A percentile compares a stretch with the other conserved stretches of the same genome.
These are phyloP conservation scores for Exocentrus adspersus DNA, from an alignment of 2,888 invertebrate species.

Conservation along the genomic window DNA sequence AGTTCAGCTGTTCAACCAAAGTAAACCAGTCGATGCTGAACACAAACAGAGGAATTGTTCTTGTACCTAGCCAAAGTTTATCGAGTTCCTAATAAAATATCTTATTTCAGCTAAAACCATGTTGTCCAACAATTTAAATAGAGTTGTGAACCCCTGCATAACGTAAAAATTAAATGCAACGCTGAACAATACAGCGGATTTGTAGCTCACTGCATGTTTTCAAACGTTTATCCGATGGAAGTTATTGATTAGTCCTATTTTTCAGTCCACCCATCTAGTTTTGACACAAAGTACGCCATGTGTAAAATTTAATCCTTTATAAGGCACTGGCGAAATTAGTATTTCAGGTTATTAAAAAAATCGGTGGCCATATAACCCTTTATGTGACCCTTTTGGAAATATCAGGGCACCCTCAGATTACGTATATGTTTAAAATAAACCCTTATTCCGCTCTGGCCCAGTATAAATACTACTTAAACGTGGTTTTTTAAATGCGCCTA, in stretches of 20 bases:
- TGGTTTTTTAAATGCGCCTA: slow-evolving; percentile 39
- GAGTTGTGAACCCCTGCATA: too few relatives aligned
- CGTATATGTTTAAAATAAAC: slow-evolving; percentile 44
- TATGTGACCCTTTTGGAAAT: slow-evolving; percentile 32
- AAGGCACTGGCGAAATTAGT: slow-evolving; percentile 39
- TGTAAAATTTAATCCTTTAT: slow-evolving; percentile 44
- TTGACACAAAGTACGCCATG: slow-evolving; percentile 42
- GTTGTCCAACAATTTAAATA: too few relatives aligned
- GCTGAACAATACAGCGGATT: neutral
- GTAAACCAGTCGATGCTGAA: too few relatives aligned
- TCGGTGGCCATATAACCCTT: slow-evolving; percentile 43
- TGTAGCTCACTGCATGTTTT: neutral
- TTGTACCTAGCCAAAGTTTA: too few relatives aligned
- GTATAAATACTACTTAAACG: slow-evolving; percentile 44
- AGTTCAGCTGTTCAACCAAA: too few relatives aligned
- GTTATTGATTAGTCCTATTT: slow-evolving; percentile 39
- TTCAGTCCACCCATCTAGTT: slow-evolving; percentile 38
- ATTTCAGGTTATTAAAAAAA: slow-evolving; percentile 46
- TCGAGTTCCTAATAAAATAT: too few relatives aligned
- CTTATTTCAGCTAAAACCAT: too few relatives aligned
- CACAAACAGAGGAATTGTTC: too few relatives aligned
- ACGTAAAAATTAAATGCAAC: neutral
- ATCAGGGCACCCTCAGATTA: slow-evolving; percentile 42
- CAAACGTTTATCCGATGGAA: slow-evolving; percentile 20
- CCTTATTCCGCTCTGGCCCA: slow-evolving; percentile 38